Base-by-base conservation (phyloP, 1,140 invertebrate species). In the Lerema accius region DNA sequence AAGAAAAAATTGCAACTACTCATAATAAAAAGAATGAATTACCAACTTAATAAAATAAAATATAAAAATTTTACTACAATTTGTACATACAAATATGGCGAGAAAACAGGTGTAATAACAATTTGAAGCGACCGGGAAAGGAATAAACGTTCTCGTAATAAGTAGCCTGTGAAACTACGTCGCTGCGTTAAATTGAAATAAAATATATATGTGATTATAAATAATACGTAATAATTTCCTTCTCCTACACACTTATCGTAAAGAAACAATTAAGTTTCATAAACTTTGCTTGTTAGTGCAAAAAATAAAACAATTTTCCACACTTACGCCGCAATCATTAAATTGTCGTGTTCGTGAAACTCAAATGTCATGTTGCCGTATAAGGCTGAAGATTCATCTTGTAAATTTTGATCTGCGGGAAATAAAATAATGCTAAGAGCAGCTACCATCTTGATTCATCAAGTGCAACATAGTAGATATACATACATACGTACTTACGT, bases 171-270 rank as follows among this genome's bases (percentile, higher is more conserved):
- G 40, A 16, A 45, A 19, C n/a, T 5, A 9, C 14, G 40, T 45
- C 11, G n/a, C n/a, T n/a, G n/a, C n/a, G n/a, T 32, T 35, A 45
- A 58, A 58, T 58, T 17, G 19, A 58, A 58, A 35, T 37, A 19
- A 46, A 46, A n/a, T n/a, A 59, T 23, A n/a, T 59, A 59, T 37
- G 43, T 59, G 45, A 46, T 59, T 59, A 46, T 59, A 59, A 59
- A 46, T 46, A 59, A 59, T 28, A 46, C 28, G 55, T 32, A 32
- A 32, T 35, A 35, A 46, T 58, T 58, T 46, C 42, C n/a, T 26
- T 58, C 46, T 58, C 15, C 55, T 58, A 46, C 26, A 19, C 51
- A 46, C n/a, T 45, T 58, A 58, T 35, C 42, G 55, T 46, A 46
- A 58, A 58, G 55, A 14, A 58, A 35, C 13, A 56, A 35, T 58